Evolutionary conservation across 1,140 invertebrate species (phyloP).

Genomic region (Drosophila truncata): DNA sequence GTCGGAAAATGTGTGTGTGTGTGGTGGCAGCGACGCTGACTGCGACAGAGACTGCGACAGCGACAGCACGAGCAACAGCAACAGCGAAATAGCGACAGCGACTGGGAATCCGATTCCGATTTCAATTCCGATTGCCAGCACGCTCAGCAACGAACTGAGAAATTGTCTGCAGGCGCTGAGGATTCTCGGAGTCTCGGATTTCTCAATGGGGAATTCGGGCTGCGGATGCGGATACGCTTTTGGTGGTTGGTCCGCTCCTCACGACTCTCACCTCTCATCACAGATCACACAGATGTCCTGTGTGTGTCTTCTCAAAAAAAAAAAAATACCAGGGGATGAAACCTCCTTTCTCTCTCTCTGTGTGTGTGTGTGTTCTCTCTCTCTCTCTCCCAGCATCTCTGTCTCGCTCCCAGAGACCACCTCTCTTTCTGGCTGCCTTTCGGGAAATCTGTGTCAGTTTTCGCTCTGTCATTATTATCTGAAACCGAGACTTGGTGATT

Average conservation of each 20-base stretch:
- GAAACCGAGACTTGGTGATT: slow-evolving; percentile 46
- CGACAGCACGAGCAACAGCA: slow-evolving; percentile 2
- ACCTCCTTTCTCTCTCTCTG: slow-evolving; percentile 19
- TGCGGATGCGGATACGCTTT: slow-evolving; percentile 44
- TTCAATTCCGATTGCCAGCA: slow-evolving; percentile 66
- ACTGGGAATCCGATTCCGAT: slow-evolving; percentile 37
- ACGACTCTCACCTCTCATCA: slow-evolving; percentile 19
- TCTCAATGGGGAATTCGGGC: slow-evolving; percentile 37
- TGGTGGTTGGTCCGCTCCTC: slow-evolving; percentile 39
- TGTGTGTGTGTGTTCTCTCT: slow-evolving; percentile 3
- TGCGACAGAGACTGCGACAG: slow-evolving; percentile 9
- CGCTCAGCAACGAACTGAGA: slow-evolving; percentile 63
- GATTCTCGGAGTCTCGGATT: slow-evolving; percentile 15
- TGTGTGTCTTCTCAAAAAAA: slow-evolving; percentile 61
- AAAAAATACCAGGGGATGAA: slow-evolving; percentile 68
- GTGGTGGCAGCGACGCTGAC: slow-evolving; percentile 23
- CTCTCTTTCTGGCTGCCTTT: slow-evolving; percentile 22
- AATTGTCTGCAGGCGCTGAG: slow-evolving; percentile 69
- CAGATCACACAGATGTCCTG: slow-evolving; percentile 58
- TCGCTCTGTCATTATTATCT: slow-evolving; percentile 64
- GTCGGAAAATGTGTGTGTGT: slow-evolving; percentile 19
- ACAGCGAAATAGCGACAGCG: slow-evolving; percentile 12
- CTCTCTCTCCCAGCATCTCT: slow-evolving; percentile 4
- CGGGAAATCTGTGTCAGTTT: slow-evolving; percentile 76
- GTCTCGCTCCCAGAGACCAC: slow-evolving; percentile 3